Conservation (phyloP, 23 tunicate genomes). For the Oikopleura vanhoeffeni region DNA sequence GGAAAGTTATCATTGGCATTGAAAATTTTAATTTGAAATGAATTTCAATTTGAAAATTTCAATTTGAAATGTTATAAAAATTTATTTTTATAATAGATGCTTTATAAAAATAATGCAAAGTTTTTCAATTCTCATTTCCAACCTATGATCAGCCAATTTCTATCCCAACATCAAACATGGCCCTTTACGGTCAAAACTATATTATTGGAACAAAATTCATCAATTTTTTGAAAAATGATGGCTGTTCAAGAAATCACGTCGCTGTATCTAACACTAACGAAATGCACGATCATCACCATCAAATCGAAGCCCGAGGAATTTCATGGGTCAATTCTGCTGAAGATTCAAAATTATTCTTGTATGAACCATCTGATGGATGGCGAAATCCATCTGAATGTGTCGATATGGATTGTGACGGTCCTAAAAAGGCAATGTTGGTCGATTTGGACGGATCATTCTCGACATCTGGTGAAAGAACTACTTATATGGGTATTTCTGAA, state of each 20-base stretch:
- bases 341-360: background rate
- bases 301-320: background rate
- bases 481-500: conserved; percentile 4
- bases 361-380: background rate
- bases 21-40: too few species aligned
- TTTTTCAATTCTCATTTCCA: too few species aligned
- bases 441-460: conserved; percentile 28
- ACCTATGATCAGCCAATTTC: too few species aligned
- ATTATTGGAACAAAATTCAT: background rate
- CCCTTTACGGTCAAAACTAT: background rate
- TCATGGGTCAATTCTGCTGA: background rate
- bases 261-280: background rate
- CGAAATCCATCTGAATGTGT: conserved; percentile 32
- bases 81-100: too few species aligned
- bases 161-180: background rate
- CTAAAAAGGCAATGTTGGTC: conserved; percentile 38
- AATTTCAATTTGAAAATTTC: too few species aligned
- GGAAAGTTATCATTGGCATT: too few species aligned
- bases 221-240: conserved; percentile 5
- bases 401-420: conserved; percentile 95
- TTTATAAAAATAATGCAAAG: too few species aligned
- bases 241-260: background rate
- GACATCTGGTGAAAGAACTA: background rate
- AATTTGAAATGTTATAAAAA: too few species aligned
- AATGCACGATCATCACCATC: conserved; percentile 11